These are phyloP conservation scores for Pheosia gnoma DNA, from an alignment of 2,888 invertebrate species.

Conservation along the genomic window DNA sequence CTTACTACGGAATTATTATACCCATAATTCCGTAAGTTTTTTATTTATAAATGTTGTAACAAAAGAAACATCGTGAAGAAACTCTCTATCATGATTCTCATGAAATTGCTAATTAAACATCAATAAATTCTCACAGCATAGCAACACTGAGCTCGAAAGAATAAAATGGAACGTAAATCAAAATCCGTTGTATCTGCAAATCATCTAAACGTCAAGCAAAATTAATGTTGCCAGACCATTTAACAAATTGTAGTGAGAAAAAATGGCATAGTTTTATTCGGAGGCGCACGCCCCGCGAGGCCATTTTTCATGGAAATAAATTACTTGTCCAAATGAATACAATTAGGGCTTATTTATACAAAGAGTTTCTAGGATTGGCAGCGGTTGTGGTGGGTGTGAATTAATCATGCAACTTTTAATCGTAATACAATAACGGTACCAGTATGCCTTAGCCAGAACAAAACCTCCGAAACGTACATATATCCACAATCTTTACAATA, in stretches of 20 bases:
- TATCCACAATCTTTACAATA: no score
- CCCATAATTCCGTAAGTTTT: no score
- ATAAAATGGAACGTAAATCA: constrained; percentile 2
- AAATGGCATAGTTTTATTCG: constrained; percentile 13
- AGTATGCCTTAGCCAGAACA: background rate
- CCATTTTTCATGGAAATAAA: constrained; percentile 24
- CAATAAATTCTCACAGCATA: background rate
- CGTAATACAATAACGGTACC: background rate
- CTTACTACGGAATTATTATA: no score
- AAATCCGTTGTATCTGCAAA: constrained; percentile 22
- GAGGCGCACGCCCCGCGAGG: constrained; percentile 5
- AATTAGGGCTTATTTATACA: constrained; percentile 6
- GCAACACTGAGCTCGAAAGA: constrained; percentile 1
- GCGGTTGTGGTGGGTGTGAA: background rate
- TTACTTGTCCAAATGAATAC: constrained; percentile 14
- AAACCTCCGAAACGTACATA: no score
- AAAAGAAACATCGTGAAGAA: no score
- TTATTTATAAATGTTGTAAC: no score
- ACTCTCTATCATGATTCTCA: no score
- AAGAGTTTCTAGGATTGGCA: background rate
- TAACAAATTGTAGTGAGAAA: constrained; percentile 10
- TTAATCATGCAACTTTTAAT: background rate
- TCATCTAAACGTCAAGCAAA: constrained; percentile 22
- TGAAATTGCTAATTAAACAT: background rate
- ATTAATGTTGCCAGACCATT: constrained; percentile 22